phyloP scores from a whole-genome alignment of 2,888 invertebrate genomes.

The Andrena bicolor region DNA sequence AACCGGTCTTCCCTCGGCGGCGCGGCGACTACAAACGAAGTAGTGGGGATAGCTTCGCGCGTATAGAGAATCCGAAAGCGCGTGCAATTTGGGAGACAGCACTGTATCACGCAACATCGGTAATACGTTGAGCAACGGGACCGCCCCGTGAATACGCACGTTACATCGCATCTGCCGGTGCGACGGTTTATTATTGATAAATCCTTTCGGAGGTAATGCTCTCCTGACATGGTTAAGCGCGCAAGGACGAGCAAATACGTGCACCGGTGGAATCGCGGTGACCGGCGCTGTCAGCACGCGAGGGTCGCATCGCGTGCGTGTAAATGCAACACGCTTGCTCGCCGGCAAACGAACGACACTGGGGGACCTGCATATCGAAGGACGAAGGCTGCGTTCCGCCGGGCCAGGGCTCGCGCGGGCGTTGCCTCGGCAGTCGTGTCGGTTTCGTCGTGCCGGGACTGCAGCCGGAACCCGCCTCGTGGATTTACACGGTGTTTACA shows the following conservation, averaged over 20 bases:
- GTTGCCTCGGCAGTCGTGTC: conserved; percentile 16
- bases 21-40: no score
- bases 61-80: no score
- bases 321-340: neutral
- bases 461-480: conserved; percentile 53
- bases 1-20: no score
- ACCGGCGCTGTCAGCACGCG: conserved; percentile 27
- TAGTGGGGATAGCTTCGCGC: no score
- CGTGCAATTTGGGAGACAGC: no score
- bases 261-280: conserved; percentile 13
- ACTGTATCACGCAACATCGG: no score
- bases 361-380: conserved; percentile 14
- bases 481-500: conserved; percentile 80
- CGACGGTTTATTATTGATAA: conserved; percentile 25
- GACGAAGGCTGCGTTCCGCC: conserved; percentile 8
- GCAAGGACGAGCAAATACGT: conserved; percentile 44
- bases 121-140: no score
- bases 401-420: neutral
- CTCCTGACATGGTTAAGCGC: conserved; percentile 35
- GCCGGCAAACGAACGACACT: conserved; percentile 31
- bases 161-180: neutral
- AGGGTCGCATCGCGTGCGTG: neutral
- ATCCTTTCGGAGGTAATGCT: conserved; percentile 49
- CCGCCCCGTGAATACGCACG: no score
- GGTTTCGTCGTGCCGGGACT: conserved; percentile 4